These are phyloP conservation scores for Pristiophorus japonicus DNA, from an alignment of 2,113 vertebrate species.

Conservation along the genomic window DNA sequence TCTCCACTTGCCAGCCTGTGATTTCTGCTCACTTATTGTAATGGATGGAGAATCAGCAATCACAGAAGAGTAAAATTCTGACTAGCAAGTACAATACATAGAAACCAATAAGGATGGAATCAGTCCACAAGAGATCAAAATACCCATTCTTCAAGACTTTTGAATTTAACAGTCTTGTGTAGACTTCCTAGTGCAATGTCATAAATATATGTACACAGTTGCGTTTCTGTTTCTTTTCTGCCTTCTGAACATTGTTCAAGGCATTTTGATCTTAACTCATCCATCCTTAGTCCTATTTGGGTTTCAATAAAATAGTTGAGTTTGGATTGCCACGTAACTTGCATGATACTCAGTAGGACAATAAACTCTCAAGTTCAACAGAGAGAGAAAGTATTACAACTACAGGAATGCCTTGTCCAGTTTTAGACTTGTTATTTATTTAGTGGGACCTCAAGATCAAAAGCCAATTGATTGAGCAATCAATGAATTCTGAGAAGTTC, in stretches of 20 bases:
- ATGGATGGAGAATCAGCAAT: neutral
- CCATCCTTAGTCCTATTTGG: neutral
- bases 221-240: neutral
- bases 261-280: neutral
- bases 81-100: neutral
- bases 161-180: neutral
- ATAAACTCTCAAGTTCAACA: neutral
- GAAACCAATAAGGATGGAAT: neutral
- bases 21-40: neutral
- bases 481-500: constrained; percentile 40
- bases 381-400: neutral
- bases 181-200: neutral
- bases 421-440: constrained; percentile 39
- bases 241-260: neutral
- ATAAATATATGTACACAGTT: neutral
- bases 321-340: neutral
- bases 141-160: neutral
- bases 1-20: neutral
- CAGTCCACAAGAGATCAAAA: neutral
- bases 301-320: neutral
- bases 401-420: neutral
- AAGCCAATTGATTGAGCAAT: constrained; percentile 35
- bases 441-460: neutral
- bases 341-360: neutral
- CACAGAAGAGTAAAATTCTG: neutral